Percentiles rank a stretch among this genome's conserved stretches.
These are phyloP conservation scores for Drosophila siamana DNA, from an alignment of 2,888 invertebrate species.

Conservation along the genomic window DNA sequence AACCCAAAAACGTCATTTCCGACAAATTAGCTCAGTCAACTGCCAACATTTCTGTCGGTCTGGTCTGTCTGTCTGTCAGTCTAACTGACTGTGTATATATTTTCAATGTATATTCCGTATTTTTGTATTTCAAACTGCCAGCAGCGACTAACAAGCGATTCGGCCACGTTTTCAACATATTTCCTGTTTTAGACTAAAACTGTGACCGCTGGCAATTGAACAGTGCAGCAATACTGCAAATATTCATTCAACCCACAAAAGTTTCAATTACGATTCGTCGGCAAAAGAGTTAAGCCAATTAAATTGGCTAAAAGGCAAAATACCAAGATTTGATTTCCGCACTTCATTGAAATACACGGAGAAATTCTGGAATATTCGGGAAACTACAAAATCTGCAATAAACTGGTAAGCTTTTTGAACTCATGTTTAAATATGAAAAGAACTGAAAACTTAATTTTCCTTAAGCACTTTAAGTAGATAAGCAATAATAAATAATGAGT, in stretches of 20 bases:
- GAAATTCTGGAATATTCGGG: no score
- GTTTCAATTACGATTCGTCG: slow-evolving; percentile 32
- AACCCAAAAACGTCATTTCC: slow-evolving; percentile 77
- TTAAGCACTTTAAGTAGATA: no score
- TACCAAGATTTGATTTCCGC: background rate
- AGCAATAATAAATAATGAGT: no score
- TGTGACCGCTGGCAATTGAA: slow-evolving; percentile 34
- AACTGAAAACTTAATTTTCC: no score
- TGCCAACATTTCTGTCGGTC: slow-evolving; percentile 52
- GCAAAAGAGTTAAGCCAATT: slow-evolving; percentile 19
- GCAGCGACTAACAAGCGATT: slow-evolving; percentile 54
- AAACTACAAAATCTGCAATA: no score
- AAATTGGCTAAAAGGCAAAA: background rate
- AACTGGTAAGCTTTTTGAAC: no score
- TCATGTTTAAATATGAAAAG: no score
- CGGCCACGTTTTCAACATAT: slow-evolving; percentile 73
- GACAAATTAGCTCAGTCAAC: slow-evolving; percentile 80
- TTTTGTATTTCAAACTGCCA: slow-evolving; percentile 28
- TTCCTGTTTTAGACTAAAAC: slow-evolving; percentile 70
- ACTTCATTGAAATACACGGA: background rate
- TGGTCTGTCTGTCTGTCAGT: background rate
- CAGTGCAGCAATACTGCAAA: slow-evolving; percentile 3
- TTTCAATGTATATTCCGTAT: slow-evolving; percentile 14
- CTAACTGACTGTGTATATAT: background rate
- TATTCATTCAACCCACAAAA: slow-evolving; percentile 27